Percentiles rank a stretch among this genome's conserved stretches.
Conservation (phyloP, 2,797 vertebrate species). For the Galaxias olidus region DNA sequence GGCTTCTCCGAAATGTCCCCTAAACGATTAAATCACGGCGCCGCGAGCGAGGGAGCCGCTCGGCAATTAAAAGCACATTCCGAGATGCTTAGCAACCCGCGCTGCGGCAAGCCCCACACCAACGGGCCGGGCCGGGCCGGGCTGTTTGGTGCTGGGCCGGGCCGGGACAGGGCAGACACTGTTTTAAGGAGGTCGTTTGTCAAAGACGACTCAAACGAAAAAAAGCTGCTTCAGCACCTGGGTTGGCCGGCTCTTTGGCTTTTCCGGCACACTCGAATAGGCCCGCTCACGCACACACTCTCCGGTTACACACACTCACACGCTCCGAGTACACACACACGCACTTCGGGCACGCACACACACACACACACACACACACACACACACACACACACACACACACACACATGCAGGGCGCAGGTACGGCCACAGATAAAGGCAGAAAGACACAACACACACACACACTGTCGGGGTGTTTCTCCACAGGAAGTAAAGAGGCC, state of each 20-base stretch:
- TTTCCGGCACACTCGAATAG: not conserved
- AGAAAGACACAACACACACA: too few relatives aligned
- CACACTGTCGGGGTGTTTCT: not conserved
- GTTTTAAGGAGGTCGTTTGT: conserved; percentile 44
- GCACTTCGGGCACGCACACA: too few relatives aligned
- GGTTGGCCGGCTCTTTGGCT: conserved; percentile 12
- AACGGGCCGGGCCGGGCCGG: too few relatives aligned
- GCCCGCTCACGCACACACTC: not conserved
- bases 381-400: too few relatives aligned
- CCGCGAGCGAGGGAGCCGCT: conserved; percentile 37
- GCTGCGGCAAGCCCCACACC: too few relatives aligned
- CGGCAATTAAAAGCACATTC: conserved; percentile 57
- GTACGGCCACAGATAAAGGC: too few relatives aligned
- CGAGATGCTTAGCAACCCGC: conserved; percentile 41
- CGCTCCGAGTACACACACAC: too few relatives aligned
- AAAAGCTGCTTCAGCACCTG: conserved; percentile 34
- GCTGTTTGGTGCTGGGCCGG: conserved; percentile 18
- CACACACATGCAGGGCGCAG: too few relatives aligned
- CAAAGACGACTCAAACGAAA: conserved; percentile 14
- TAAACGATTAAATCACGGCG: conserved; percentile 34
- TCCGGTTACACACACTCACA: too few relatives aligned
- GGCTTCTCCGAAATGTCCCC: conserved; percentile 12
- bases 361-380: too few relatives aligned
- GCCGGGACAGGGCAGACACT: conserved; percentile 33
- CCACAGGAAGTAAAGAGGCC: conserved; percentile 1